phyloP scores from a whole-genome alignment of 37 sponge, comb jelly and placozoan species.

The Spongilla lacustris region DNA sequence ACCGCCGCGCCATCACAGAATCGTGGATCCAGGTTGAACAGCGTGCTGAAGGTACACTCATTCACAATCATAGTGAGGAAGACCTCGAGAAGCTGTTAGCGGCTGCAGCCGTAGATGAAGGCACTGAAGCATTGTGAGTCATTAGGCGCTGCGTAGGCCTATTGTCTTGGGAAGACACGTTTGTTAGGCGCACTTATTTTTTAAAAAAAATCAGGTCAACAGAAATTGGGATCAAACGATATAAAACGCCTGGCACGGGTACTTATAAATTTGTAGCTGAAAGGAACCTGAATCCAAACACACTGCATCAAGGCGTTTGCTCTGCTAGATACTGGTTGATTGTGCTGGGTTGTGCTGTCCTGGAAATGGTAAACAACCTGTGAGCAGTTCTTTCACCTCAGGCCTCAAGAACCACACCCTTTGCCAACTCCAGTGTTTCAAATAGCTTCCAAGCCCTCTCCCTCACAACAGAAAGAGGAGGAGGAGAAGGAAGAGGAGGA shows the following conservation, averaged over 20 bases:
- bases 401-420: background rate
- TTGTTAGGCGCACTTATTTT: too few species aligned
- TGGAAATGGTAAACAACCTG: too few species aligned
- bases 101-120: constrained; percentile 43
- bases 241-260: too few species aligned
- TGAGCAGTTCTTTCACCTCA: background rate
- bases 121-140: background rate
- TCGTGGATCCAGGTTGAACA: constrained; percentile 55
- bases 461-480: background rate
- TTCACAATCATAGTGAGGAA: constrained; percentile 43
- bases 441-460: background rate
- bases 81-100: constrained; percentile 55
- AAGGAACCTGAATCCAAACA: too few species aligned
- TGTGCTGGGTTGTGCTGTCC: too few species aligned
- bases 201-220: too few species aligned
- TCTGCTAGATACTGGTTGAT: too few species aligned
- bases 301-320: too few species aligned
- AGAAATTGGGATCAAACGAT: too few species aligned
- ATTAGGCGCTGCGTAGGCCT: too few species aligned
- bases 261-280: too few species aligned
- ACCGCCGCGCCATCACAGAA: background rate
- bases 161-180: too few species aligned
- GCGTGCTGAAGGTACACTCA: constrained; percentile 9
- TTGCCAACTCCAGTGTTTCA: background rate
- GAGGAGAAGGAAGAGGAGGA: constrained; percentile 20